These are phyloP conservation scores for Okapia johnstoni DNA, from an alignment of 2,113 vertebrate species.

Conservation along the genomic window DNA sequence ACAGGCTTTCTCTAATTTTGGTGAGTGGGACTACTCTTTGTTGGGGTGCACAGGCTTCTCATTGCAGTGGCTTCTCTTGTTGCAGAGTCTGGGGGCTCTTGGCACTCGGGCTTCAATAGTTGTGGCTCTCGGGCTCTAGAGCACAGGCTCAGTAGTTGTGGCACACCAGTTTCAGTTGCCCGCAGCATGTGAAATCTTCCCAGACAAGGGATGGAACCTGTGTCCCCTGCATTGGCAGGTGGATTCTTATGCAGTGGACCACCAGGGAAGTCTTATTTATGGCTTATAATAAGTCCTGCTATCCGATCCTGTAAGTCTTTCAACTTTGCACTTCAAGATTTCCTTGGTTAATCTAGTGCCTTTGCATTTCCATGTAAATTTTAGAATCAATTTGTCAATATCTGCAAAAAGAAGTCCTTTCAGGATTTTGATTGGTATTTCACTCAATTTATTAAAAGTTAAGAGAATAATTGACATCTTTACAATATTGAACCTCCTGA, in stretches of 20 bases:
- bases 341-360: neutral
- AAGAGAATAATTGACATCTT: neutral
- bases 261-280: neutral
- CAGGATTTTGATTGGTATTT: neutral
- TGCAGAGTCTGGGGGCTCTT: neutral
- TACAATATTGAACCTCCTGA: neutral
- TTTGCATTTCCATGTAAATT: neutral
- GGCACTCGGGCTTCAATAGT: neutral
- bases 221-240: neutral
- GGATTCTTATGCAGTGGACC: neutral
- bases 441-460: neutral
- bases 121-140: neutral
- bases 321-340: neutral
- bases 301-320: neutral
- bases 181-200: neutral
- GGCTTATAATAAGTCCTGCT: neutral
- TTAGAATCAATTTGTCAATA: neutral
- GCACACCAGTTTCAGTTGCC: neutral
- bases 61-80: neutral
- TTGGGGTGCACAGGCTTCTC: neutral
- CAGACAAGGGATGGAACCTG: neutral
- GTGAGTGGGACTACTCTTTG: fast-evolving
- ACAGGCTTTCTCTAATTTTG: neutral
- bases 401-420: neutral
- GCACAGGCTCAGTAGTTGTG: neutral